These are phyloP conservation scores for Xiphorhynchus erythropygius DNA, from an alignment of 2,797 vertebrate species.

Conservation along the genomic window DNA sequence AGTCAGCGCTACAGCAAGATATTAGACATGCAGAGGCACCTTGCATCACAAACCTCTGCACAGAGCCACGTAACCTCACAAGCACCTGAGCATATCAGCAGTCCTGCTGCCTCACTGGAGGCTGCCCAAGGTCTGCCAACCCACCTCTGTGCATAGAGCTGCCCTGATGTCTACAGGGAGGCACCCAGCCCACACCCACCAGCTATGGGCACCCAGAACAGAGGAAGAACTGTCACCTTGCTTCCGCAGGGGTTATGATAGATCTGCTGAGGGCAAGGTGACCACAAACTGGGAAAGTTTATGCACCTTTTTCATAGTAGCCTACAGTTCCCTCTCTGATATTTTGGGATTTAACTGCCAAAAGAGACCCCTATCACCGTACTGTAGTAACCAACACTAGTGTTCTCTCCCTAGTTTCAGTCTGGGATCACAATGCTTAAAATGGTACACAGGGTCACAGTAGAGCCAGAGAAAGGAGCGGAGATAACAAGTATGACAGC, in stretches of 20 bases:
- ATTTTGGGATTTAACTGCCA: not conserved
- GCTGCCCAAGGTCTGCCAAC: not conserved
- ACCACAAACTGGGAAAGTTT: not conserved
- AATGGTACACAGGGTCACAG: not conserved
- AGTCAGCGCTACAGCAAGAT: not conserved
- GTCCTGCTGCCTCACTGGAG: not conserved
- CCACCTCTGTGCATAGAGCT: not conserved
- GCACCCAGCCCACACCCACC: not conserved
- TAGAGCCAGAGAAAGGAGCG: not conserved
- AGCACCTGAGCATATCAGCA: not conserved
- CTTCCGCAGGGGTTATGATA: not conserved
- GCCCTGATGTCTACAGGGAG: accelerated
- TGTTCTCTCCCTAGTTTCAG: not conserved
- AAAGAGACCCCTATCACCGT: not conserved
- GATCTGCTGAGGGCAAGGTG: not conserved
- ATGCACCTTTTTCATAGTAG: not conserved
- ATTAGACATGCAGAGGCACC: not conserved
- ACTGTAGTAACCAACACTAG: not conserved
- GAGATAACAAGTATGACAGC: not conserved
- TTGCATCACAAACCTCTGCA: accelerated
- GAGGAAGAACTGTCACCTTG: not conserved
- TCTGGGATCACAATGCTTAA: not conserved
- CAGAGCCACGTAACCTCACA: not conserved
- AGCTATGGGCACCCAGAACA: not conserved
- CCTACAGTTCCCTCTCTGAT: not conserved